Base-by-base conservation (phyloP, 2,888 invertebrate genomes). In the Venustoraphidia nigricollis region DNA sequence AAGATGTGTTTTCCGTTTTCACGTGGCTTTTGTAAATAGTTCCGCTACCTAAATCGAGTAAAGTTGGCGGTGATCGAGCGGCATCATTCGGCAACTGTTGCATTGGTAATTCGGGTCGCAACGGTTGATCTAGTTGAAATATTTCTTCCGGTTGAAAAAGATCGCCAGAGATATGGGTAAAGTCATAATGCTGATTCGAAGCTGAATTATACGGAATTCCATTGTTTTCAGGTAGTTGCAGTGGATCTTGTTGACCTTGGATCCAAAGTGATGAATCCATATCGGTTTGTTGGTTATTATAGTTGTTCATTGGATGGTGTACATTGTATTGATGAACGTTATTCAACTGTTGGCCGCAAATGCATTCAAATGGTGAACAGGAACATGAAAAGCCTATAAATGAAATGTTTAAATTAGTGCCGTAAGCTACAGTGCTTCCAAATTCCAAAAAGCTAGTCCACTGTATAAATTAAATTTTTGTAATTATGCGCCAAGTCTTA, bases 91-190 rank as follows among this genome's bases (percentile, higher is more conserved):
- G 54, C 45, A 68, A 68, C 54, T 75, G 74, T 52, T 71, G 65
- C 0, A 62, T 56, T 2, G 71, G 66, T 53, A 76, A 80, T 57
- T 82, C 81, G 1, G 79, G 66, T 55, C 81, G 68, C 38, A 83
- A 71, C 0, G 83, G 83, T 59, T 83, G 83, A 58, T 83, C 83
- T 50, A 83, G 64, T 61, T 83, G 83, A 64, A 84, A 84, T 53
- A 84, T 83, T 63, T 84, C 83, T 59, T 83, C 83, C 0, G 84
- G 83, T 59, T 83, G 83, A 61, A 83, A 83, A 34, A 83, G 69
- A 57, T 84, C 83, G 40, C 76, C 74, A 0, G 76, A 70, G 42
- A 80, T 68, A 1, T 72, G 66, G 1, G 73, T 68, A 47, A 80
- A 77, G 56, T 81, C 81, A 66, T 76, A 77, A 41, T 65, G 68